Conservation (phyloP, 2,113 vertebrate genomes). For the Neolamprologus variostigma region DNA sequence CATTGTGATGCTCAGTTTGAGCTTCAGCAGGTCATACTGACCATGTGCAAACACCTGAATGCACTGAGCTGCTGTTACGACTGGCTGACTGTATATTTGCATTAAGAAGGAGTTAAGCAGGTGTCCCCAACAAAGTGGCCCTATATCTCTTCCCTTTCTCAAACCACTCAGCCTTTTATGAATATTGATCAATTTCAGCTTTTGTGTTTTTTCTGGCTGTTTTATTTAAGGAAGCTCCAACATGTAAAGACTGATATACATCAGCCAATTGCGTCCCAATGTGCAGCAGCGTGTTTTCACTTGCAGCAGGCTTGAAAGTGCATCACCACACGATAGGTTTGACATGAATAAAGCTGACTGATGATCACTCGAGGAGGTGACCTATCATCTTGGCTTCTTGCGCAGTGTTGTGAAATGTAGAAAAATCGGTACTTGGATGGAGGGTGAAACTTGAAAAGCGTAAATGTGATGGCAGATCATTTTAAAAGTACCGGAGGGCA, state of each 20-base stretch:
- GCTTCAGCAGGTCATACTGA: background rate
- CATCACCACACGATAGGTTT: fast-evolving
- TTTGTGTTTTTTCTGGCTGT: background rate
- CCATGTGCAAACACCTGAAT: background rate
- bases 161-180: background rate
- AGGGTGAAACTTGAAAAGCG: background rate
- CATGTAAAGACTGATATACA: background rate
- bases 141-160: background rate
- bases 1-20: background rate
- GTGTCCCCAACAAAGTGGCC: background rate
- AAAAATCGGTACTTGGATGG: background rate
- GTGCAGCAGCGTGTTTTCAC: background rate
- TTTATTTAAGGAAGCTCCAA: background rate
- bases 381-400: background rate
- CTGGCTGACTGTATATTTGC: fast-evolving
- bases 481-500: background rate
- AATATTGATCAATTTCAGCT: fast-evolving
- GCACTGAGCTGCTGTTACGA: background rate
- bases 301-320: background rate
- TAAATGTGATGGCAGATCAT: background rate
- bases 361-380: background rate
- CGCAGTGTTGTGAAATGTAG: background rate
- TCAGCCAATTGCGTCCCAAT: background rate
- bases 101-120: background rate
- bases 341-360: background rate